Conservation (phyloP, 2,888 invertebrate genomes). For the Fragum fragum region DNA sequence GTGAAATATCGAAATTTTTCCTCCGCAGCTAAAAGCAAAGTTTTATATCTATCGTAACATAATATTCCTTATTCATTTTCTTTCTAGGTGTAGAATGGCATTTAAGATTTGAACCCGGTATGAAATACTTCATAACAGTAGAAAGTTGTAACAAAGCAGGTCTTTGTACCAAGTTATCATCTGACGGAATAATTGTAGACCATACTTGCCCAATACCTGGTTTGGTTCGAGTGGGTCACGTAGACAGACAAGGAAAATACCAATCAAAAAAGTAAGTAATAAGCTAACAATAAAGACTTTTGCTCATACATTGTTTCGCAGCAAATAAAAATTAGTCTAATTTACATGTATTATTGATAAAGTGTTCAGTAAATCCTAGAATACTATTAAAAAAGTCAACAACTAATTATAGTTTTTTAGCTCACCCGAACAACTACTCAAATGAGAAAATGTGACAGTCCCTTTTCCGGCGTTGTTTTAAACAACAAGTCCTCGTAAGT, state of each 20-base stretch:
- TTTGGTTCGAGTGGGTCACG: slow-evolving; percentile 59
- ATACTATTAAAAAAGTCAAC: no score
- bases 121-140: slow-evolving; percentile 66
- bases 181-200: slow-evolving; percentile 72
- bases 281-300: not conserved
- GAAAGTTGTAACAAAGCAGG: slow-evolving; percentile 72
- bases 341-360: no score
- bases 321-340: no score
- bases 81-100: slow-evolving; percentile 61
- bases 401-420: not conserved
- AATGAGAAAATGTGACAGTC: no score
- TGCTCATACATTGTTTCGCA: no score
- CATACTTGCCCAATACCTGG: slow-evolving; percentile 72
- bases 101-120: slow-evolving; percentile 57
- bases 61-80: no score
- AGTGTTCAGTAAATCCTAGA: no score
- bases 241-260: slow-evolving; percentile 50
- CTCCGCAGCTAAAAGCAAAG: no score
- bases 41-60: no score
- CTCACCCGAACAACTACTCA: not conserved
- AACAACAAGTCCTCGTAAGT: no score
- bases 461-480: no score
- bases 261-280: slow-evolving; percentile 47
- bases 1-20: no score
- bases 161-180: slow-evolving; percentile 63